A percentile compares a stretch with the other conserved stretches of the same genome.
Conservation (phyloP, 2,888 invertebrate genomes). For the Hyles lineata region DNA sequence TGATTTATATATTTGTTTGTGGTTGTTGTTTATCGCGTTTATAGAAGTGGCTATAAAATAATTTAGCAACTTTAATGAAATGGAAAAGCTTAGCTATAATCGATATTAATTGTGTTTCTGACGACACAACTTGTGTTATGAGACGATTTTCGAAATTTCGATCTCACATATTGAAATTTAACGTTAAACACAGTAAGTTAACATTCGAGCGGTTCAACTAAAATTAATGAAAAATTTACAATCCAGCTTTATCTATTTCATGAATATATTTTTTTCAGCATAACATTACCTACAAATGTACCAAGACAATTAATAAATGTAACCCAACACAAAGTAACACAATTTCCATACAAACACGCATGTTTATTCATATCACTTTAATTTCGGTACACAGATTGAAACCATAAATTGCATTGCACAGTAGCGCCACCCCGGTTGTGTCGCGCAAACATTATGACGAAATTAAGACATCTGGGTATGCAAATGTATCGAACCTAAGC, state of each 20-base stretch:
- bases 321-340: constrained; percentile 2
- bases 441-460: constrained; percentile 65
- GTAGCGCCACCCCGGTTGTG: constrained; percentile 55
- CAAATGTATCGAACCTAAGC: constrained; percentile 58
- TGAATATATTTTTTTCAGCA: neutral
- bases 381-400: constrained; percentile 54
- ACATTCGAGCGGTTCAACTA: too few relatives aligned
- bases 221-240: neutral
- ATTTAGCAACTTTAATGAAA: too few relatives aligned
- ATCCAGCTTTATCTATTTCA: neutral
- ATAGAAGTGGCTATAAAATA: neutral
- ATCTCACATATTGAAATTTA: too few relatives aligned
- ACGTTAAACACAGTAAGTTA: too few relatives aligned
- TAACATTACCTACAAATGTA: neutral
- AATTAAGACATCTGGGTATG: constrained; percentile 83
- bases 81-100: too few relatives aligned
- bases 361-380: constrained; percentile 60
- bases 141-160: too few relatives aligned
- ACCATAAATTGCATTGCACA: constrained; percentile 77
- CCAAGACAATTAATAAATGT: neutral
- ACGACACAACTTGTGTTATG: too few relatives aligned
- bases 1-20: neutral
- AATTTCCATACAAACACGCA: constrained; percentile 18
- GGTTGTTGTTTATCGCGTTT: neutral
- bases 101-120: too few relatives aligned